Evolutionary conservation across 2,797 vertebrate species (phyloP).

Genomic region (Arrhamphus sclerolepis): DNA sequence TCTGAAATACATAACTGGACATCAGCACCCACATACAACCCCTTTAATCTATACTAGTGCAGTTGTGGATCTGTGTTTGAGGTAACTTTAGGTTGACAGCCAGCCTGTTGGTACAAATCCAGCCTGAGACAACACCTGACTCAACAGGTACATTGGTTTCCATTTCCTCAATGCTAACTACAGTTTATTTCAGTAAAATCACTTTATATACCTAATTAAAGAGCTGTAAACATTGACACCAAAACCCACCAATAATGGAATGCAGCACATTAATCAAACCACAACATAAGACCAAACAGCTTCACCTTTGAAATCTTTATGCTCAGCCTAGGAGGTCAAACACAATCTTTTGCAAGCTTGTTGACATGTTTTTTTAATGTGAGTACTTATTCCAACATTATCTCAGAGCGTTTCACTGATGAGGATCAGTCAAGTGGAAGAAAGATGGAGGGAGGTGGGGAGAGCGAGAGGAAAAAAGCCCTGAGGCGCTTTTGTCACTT

Average conservation of each 20-base stretch:
- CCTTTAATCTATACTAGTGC: constrained; percentile 33
- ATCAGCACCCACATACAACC: constrained; percentile 31
- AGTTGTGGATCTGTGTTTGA: constrained; percentile 27
- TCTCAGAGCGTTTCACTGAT: constrained; percentile 61
- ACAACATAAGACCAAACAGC: not conserved
- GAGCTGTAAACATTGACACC: constrained; percentile 19
- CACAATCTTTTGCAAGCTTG: constrained; percentile 12
- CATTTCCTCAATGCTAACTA: constrained; percentile 31
- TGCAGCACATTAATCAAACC: constrained; percentile 1
- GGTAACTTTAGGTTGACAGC: constrained; percentile 35
- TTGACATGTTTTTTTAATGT: constrained; percentile 26
- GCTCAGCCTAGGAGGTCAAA: constrained; percentile 5
- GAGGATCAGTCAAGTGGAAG: constrained; percentile 64
- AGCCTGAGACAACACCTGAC: constrained; percentile 31
- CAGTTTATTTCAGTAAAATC: constrained; percentile 47
- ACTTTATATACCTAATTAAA: constrained; percentile 32
- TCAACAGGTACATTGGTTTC: constrained; percentile 50
- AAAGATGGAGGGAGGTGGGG: constrained; percentile 67
- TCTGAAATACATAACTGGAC: constrained; percentile 34
- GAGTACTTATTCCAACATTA: constrained; percentile 29
- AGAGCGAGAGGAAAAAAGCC: constrained; percentile 66
- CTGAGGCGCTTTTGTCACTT: constrained; percentile 79
- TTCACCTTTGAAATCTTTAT: not conserved
- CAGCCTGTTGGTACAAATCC: constrained; percentile 43
- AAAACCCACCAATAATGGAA: constrained; percentile 17